A percentile compares a stretch with the other conserved stretches of the same genome.
Evolutionary conservation across 2,113 vertebrate genomes (phyloP).

Genomic region (Cephalopterus ornatus): DNA sequence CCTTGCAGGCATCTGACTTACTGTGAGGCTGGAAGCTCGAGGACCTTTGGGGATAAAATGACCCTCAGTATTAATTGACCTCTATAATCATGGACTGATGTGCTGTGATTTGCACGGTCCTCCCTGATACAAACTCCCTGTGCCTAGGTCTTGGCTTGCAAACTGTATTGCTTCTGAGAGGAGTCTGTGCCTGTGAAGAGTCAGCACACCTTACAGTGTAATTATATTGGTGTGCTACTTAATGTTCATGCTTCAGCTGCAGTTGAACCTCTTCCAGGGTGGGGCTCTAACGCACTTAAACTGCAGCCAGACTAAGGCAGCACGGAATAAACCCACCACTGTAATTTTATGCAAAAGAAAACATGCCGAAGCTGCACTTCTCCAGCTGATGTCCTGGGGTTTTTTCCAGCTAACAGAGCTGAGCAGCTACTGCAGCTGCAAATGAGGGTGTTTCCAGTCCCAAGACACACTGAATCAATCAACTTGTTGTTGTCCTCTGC

Average conservation of each 20-base stretch:
- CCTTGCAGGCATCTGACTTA: not conserved
- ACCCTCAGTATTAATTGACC: not conserved
- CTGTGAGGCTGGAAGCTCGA: not conserved
- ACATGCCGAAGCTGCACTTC: not conserved
- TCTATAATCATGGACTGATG: not conserved
- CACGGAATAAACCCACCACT: not conserved
- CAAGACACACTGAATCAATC: slow-evolving; percentile 10
- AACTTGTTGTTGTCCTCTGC: not conserved
- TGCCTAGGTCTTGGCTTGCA: not conserved
- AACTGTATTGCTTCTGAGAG: not conserved
- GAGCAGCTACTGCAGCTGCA: slow-evolving; percentile 24
- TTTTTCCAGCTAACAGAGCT: not conserved
- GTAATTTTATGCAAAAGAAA: not conserved
- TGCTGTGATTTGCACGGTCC: not conserved
- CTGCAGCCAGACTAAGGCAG: not conserved
- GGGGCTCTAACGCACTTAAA: not conserved
- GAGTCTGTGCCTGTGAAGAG: not conserved
- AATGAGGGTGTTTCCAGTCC: slow-evolving; percentile 20
- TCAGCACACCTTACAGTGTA: not conserved
- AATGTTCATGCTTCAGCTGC: not conserved
- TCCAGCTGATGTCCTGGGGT: not conserved
- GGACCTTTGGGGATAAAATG: not conserved
- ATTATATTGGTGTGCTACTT: not conserved
- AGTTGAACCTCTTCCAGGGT: not conserved
- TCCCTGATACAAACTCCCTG: not conserved